Percentiles rank a stretch among this genome's conserved stretches.
phyloP scores from a whole-genome alignment of 2,797 vertebrate genomes.

The Psittacula echo region DNA sequence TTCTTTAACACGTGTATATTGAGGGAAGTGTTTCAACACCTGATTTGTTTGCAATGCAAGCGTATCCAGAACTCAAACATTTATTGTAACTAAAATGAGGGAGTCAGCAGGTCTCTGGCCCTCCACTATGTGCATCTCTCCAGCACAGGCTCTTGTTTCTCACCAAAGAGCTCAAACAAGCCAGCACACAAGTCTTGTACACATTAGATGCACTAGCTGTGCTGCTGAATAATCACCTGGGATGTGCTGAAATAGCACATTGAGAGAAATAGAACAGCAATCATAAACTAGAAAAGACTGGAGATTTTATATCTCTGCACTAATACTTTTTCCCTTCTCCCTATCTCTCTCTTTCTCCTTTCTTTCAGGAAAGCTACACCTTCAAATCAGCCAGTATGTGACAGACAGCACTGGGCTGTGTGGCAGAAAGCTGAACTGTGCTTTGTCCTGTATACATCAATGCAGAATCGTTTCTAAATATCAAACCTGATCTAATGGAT shows the following conservation, averaged over 20 bases:
- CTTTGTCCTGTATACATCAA: neutral
- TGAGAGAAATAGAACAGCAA: neutral
- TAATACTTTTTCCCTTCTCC: neutral
- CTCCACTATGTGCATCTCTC: neutral
- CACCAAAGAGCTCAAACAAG: neutral
- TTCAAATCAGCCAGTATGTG: neutral
- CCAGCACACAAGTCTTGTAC: neutral
- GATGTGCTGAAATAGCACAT: neutral
- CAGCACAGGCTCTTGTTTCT: neutral
- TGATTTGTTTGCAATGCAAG: neutral
- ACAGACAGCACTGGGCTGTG: slow-evolving; percentile 1
- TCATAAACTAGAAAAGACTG: neutral
- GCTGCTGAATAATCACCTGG: neutral
- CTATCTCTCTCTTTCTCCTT: neutral
- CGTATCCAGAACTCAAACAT: neutral
- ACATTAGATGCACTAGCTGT: neutral
- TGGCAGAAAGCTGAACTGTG: neutral
- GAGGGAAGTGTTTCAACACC: neutral
- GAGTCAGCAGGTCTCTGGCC: neutral
- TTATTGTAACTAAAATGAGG: neutral
- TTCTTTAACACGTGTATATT: neutral
- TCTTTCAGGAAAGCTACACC: neutral
- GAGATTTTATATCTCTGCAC: neutral
- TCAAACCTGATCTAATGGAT: neutral
- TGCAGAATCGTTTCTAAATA: neutral